Base-by-base conservation (phyloP, 2,888 invertebrate genomes). In the Drosophila nigritarsus region DNA sequence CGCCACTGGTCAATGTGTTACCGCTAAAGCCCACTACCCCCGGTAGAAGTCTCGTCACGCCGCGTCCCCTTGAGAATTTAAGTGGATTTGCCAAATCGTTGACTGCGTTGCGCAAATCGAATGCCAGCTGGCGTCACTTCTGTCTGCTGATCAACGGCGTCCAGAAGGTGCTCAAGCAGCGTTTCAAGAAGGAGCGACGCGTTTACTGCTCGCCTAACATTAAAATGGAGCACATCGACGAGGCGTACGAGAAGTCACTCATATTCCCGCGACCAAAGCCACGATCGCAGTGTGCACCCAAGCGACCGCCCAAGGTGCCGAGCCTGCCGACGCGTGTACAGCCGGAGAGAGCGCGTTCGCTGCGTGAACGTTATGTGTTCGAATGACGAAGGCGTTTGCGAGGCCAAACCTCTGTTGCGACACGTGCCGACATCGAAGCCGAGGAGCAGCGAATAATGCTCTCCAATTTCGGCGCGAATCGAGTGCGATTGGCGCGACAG, bases 141-240 rank as follows among this genome's bases (percentile, higher is more conserved):
- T 89, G 89, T 30, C 54, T 78, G 1, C 60, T 89, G 18, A 67
- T 92, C 18, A 86, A 81, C 45, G 74, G 78, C 1, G 83, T 91
- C 0, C 92, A 92, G 45, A 72, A 76, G 20, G 81, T 90, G 29
- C 79, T 92, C 1, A 92, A 88, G 69, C 71, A 78, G 20, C 79
- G 82, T 11, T 92, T 92, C n/a, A 86, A 92, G 36, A 80, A 85
- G 34, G 78, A 80, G 36, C 87, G 92, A 9, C 90, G 91, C 13
- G 91, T 91, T 38, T 90, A 91, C 20, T 68, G 65, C 6, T 8
- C 29, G 3, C 62, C 72, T n/a, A 13, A 27, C 13, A 72, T 86
- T 2, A 91, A 82, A 29, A 1, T 48, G 2, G 89, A 82, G 32
- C 40, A 27, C 2, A 20, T 70, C 6, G 78, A 83, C n/a, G 61